phyloP scores from a whole-genome alignment of 2,113 vertebrate species.

The Puma concolor region DNA sequence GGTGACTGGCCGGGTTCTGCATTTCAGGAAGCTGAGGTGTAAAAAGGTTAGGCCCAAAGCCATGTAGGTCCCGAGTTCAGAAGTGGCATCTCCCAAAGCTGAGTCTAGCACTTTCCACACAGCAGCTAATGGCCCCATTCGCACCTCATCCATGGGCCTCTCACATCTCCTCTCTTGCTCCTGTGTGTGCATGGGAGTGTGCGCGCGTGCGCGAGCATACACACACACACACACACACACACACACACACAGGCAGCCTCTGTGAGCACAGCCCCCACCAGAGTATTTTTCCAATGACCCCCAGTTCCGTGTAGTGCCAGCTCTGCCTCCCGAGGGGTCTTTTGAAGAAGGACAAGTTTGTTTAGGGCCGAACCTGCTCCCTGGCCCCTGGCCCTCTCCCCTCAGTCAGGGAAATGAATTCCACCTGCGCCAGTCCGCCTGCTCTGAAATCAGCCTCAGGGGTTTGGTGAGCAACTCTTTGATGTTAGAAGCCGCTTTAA shows the following conservation, averaged over 20 bases:
- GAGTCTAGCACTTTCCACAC: not conserved
- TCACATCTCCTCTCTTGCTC: not conserved
- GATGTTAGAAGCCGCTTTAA: conserved; percentile 2
- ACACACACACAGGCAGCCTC: not conserved
- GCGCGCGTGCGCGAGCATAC: too few relatives aligned
- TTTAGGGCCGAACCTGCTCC: conserved; percentile 22
- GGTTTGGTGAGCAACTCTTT: not conserved
- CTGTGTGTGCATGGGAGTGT: rapidly evolving
- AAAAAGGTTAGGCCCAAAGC: not conserved
- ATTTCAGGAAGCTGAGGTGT: not conserved
- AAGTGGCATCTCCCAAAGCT: not conserved
- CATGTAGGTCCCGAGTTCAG: not conserved
- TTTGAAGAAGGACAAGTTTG: conserved; percentile 53
- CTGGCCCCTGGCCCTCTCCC: not conserved
- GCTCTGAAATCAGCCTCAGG: not conserved
- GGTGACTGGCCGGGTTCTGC: not conserved
- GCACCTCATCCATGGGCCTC: not conserved
- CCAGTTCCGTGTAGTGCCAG: not conserved
- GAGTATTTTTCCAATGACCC: not conserved
- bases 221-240: not conserved
- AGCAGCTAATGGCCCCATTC: not conserved
- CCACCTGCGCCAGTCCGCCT: not conserved
- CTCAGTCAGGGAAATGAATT: conserved; percentile 38
- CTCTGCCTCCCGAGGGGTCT: not conserved
- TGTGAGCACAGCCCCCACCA: not conserved